These are phyloP conservation scores for Gallinago jamesoni DNA, from an alignment of 2,113 vertebrate genomes.

Conservation along the genomic window DNA sequence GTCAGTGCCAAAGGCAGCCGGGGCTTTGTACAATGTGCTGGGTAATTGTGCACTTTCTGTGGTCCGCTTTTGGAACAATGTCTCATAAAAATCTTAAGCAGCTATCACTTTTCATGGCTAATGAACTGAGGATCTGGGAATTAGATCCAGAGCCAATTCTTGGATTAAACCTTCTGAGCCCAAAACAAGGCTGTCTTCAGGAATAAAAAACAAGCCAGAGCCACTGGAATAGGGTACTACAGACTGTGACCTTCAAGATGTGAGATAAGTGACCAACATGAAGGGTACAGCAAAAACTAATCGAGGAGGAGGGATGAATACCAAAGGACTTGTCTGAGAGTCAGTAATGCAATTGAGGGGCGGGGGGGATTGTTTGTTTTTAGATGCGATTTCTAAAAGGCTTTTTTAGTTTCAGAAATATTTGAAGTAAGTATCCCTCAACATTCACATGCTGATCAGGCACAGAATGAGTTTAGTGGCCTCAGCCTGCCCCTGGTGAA, in stretches of 20 bases:
- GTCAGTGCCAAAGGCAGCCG: constrained; percentile 35
- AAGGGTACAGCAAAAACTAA: constrained; percentile 25
- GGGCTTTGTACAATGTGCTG: constrained; percentile 23
- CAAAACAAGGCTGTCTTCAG: constrained; percentile 51
- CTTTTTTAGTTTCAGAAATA: constrained; percentile 57
- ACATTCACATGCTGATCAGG: constrained; percentile 53
- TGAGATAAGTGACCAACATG: constrained; percentile 32
- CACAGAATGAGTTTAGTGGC: constrained; percentile 10
- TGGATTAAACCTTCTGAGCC: constrained; percentile 63
- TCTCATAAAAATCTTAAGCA: constrained; percentile 69
- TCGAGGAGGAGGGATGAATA: constrained; percentile 8
- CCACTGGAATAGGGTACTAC: background rate
- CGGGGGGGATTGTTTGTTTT: constrained; percentile 44
- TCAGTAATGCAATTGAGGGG: background rate
- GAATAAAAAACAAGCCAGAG: constrained; percentile 19
- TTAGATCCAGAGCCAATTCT: constrained; percentile 68
- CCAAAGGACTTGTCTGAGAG: constrained; percentile 20
- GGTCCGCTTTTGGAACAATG: constrained; percentile 47
- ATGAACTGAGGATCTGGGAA: constrained; percentile 71
- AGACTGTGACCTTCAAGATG: constrained; percentile 47
- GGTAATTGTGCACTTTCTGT: constrained; percentile 53
- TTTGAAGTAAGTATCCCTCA: constrained; percentile 37
- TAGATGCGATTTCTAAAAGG: constrained; percentile 58
- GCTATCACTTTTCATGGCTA: constrained; percentile 74
- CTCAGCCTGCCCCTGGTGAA: constrained; percentile 27